Evolutionary conservation across 2,797 vertebrate genomes (phyloP).

Genomic region (Danio choprae): DNA sequence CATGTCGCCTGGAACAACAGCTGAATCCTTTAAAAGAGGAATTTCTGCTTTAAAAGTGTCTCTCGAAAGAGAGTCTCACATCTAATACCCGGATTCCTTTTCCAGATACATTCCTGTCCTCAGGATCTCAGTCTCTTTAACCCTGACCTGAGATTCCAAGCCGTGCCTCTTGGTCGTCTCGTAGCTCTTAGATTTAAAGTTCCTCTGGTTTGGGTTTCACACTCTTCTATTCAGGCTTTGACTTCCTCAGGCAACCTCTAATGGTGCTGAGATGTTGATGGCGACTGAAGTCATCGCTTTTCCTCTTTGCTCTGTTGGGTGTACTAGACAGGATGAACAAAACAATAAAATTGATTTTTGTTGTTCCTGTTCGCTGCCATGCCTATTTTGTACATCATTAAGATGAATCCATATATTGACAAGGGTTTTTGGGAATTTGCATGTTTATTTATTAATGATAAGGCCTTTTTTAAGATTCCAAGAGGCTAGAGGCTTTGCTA

Average conservation of each 20-base stretch:
- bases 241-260: slow-evolving; percentile 9
- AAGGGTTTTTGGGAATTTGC: neutral
- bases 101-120: slow-evolving; percentile 45
- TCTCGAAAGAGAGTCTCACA: slow-evolving; percentile 17
- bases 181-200: slow-evolving; percentile 28
- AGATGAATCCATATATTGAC: neutral
- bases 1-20: slow-evolving; percentile 43
- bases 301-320: slow-evolving; percentile 33
- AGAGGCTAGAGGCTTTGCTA: neutral
- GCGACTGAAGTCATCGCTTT: slow-evolving; percentile 18
- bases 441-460: neutral
- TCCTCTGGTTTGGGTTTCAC: slow-evolving; percentile 38
- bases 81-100: slow-evolving; percentile 42
- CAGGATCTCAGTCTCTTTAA: slow-evolving; percentile 37
- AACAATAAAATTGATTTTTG: slow-evolving; percentile 43
- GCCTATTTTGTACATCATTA: slow-evolving; percentile 1
- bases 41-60: slow-evolving; percentile 36
- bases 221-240: neutral
- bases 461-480: neutral
- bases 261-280: slow-evolving; percentile 9
- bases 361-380: slow-evolving; percentile 4
- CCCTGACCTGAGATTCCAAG: slow-evolving; percentile 38
- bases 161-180: slow-evolving; percentile 25
- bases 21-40: slow-evolving; percentile 37
- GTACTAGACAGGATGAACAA: slow-evolving; percentile 39